Conservation (phyloP, 1,140 invertebrate genomes). For the Polypedilum pembai region DNA sequence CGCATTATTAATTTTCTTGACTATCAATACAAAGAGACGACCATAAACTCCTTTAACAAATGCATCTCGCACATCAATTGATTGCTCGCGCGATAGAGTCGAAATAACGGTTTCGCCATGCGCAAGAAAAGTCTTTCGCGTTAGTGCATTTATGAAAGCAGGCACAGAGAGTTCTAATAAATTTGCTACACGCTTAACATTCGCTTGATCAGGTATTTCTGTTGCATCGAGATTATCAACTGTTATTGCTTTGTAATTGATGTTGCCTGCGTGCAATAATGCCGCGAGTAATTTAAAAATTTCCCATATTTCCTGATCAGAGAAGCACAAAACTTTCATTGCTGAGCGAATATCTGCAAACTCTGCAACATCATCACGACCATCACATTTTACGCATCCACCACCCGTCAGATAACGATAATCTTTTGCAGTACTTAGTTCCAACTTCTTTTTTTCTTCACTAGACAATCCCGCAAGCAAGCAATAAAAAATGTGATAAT, state of each 20-base stretch:
- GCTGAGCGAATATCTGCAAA: conserved; percentile 95
- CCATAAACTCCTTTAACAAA: conserved; percentile 99
- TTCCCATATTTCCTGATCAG: conserved; percentile 93
- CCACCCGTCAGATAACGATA: conserved; percentile 90
- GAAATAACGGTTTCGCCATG: conserved; percentile 96
- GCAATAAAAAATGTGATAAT: conserved; percentile 99
- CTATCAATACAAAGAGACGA: conserved; percentile 91
- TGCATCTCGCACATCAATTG: conserved; percentile 95
- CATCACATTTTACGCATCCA: conserved; percentile 87
- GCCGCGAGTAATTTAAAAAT: conserved; percentile 88
- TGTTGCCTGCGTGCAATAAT: conserved; percentile 91
- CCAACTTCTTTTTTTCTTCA: conserved; percentile 85
- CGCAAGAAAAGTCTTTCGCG: conserved; percentile 91
- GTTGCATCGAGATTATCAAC: conserved; percentile 91
- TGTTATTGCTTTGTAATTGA: conserved; percentile 88
- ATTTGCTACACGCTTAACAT: conserved; percentile 74
- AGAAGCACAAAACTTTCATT: conserved; percentile 96
- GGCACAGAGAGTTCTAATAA: conserved; percentile 79
- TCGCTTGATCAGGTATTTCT: conserved; percentile 85
- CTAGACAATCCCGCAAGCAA: conserved; percentile 86
- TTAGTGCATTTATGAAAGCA: conserved; percentile 84
- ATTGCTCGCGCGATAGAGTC: conserved; percentile 79
- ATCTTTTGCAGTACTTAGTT: conserved; percentile 76
- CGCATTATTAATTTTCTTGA: conserved; percentile 94
- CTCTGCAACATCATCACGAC: conserved; percentile 88